Conservation (phyloP, 2,888 invertebrate species). For the Microplitis manilae region DNA sequence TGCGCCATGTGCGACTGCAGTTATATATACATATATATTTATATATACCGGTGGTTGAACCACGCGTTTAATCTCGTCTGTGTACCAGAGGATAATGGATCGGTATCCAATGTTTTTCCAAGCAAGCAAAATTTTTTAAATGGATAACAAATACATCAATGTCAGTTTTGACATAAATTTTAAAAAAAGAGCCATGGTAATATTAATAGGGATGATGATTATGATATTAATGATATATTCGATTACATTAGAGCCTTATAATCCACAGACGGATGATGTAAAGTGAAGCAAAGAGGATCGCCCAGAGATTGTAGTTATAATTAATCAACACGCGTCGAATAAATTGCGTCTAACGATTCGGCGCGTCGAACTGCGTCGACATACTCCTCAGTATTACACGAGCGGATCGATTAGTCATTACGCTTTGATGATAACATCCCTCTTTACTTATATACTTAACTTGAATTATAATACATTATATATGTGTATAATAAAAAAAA, state of each 20-base stretch:
- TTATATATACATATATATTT: conserved; percentile 14
- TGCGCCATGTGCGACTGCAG: conserved; percentile 1
- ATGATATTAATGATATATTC: background rate
- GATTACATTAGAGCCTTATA: background rate
- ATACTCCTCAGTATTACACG: background rate
- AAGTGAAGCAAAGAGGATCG: background rate
- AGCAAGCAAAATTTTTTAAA: background rate
- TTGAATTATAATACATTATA: background rate
- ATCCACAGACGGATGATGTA: background rate
- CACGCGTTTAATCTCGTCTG: background rate
- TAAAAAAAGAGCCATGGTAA: background rate
- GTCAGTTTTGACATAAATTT: too few relatives aligned
- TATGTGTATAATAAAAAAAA: background rate
- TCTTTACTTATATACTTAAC: conserved; percentile 6
- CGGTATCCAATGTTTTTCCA: background rate
- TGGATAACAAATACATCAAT: background rate
- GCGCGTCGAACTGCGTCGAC: conserved; percentile 26
- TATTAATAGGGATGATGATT: background rate
- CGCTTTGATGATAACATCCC: conserved; percentile 19
- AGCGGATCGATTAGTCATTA: conserved; percentile 18
- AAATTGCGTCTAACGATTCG: conserved; percentile 24
- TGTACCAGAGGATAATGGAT: background rate
- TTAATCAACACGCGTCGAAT: conserved; percentile 17
- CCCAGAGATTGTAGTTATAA: background rate
- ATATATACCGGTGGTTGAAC: background rate